Evolutionary conservation across 2,888 invertebrate genomes (phyloP).

Genomic region (Stramonita haemastoma): DNA sequence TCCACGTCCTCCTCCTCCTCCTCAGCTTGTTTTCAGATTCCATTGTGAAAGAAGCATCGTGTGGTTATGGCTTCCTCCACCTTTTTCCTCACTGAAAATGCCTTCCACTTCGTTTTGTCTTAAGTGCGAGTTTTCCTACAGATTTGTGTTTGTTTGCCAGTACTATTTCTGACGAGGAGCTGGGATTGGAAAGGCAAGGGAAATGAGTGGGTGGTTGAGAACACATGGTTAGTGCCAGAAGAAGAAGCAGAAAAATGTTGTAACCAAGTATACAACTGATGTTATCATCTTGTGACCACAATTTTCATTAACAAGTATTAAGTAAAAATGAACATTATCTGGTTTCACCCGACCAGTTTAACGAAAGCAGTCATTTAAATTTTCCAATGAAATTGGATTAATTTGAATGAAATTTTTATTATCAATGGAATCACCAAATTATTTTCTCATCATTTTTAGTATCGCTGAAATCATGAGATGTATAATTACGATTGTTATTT

Average conservation of each 20-base stretch:
- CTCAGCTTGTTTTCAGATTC: background rate
- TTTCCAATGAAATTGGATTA: background rate
- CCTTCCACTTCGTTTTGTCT: conserved; percentile 16
- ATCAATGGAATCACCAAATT: background rate
- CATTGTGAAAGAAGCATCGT: background rate
- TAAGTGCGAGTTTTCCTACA: background rate
- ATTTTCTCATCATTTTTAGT: no score
- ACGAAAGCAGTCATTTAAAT: background rate
- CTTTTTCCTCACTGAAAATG: background rate
- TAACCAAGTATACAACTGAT: background rate
- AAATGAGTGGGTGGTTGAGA: background rate
- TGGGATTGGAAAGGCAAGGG: background rate
- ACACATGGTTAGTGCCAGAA: background rate
- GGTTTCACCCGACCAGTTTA: background rate
- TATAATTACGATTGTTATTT: background rate
- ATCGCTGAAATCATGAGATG: no score
- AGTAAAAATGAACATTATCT: no score
- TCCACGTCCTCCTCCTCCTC: background rate
- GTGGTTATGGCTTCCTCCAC: background rate
- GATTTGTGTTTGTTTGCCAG: background rate
- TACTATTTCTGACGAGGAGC: background rate
- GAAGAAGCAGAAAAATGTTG: background rate
- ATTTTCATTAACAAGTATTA: no score
- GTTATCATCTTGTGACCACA: background rate
- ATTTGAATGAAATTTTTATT: background rate